phyloP scores from a whole-genome alignment of 2,797 vertebrate species.

The Rhinichthys osculus region DNA sequence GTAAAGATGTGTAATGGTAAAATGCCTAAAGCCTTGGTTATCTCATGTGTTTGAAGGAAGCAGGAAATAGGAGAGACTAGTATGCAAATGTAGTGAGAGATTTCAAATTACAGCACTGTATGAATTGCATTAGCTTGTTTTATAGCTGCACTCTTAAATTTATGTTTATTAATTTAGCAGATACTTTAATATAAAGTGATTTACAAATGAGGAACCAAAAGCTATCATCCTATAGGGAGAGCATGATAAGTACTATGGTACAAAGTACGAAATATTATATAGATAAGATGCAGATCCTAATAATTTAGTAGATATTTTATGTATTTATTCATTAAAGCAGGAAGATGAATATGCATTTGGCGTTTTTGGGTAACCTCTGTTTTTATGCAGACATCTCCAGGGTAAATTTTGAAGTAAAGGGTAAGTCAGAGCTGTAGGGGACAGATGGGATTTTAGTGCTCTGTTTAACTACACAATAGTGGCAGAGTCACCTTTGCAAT shows the following conservation, averaged over 20 bases:
- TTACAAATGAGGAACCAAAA: conserved; percentile 18
- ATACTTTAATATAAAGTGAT: background rate
- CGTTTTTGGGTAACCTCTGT: conserved; percentile 30
- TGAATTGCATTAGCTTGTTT: conserved; percentile 7
- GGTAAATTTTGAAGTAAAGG: conserved; percentile 26
- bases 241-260: background rate
- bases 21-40: background rate
- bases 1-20: background rate
- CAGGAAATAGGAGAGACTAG: background rate
- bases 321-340: conserved; percentile 24
- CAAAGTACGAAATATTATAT: background rate
- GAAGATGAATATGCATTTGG: conserved; percentile 28
- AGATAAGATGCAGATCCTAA: background rate
- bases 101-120: background rate
- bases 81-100: background rate
- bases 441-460: conserved; percentile 27
- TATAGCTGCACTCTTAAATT: background rate
- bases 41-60: background rate
- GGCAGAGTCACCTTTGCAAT: conserved; percentile 27
- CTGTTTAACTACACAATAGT: conserved; percentile 20
- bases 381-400: conserved; percentile 30
- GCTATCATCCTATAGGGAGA: background rate
- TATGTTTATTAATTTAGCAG: conserved; percentile 3
- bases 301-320: background rate
- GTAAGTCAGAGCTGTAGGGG: conserved; percentile 11